Evolutionary conservation across 2,113 vertebrate genomes (phyloP).

Genomic region (Pelusios castaneus): DNA sequence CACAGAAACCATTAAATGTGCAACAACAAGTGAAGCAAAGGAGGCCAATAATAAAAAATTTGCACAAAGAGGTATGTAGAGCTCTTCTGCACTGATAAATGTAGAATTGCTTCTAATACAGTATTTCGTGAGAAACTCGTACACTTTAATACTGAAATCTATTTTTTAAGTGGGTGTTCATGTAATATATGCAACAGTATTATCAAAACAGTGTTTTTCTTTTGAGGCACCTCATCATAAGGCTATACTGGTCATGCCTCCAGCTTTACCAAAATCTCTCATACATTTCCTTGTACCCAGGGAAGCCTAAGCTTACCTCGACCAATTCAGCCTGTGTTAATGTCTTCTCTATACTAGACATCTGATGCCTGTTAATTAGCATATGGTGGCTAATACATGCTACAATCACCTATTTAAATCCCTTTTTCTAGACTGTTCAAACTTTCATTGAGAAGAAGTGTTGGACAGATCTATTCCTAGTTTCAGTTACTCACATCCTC

Average conservation of each 20-base stretch:
- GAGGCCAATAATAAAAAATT: background rate
- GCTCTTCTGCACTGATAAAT: background rate
- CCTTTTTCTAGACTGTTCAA: background rate
- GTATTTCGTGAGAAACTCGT: background rate
- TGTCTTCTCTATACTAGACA: background rate
- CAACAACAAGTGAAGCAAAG: background rate
- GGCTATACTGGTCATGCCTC: background rate
- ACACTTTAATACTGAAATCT: background rate
- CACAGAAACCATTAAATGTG: background rate
- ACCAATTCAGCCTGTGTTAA: background rate
- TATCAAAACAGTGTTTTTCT: background rate
- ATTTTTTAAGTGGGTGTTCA: background rate
- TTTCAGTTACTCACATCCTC: background rate
- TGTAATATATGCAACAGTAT: background rate
- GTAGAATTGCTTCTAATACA: background rate
- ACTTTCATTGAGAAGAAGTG: background rate
- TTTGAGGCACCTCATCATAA: background rate
- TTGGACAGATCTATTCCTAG: background rate
- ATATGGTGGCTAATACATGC: background rate
- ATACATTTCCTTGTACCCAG: background rate
- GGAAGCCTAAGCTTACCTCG: background rate
- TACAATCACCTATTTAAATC: background rate
- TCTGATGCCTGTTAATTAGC: background rate
- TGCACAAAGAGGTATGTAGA: background rate
- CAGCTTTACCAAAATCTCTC: background rate